A percentile compares a stretch with the other conserved stretches of the same genome.
Evolutionary conservation across 2,797 vertebrate species (phyloP).

Genomic region (Alca torda): DNA sequence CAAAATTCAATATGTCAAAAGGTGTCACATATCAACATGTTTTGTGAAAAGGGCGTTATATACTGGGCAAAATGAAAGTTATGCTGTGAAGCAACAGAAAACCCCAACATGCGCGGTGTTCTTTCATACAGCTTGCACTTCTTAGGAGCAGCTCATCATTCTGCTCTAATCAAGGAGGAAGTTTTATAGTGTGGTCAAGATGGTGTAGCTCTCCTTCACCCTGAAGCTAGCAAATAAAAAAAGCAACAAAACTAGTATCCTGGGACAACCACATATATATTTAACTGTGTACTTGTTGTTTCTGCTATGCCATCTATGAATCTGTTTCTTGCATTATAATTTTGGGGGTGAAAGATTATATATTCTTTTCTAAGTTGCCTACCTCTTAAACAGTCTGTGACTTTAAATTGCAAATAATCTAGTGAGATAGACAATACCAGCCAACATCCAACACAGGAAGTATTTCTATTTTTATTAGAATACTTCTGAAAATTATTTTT

Average conservation of each 20-base stretch:
- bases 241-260: neutral
- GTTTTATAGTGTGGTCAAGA: neutral
- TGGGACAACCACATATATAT: neutral
- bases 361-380: neutral
- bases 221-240: neutral
- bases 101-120: accelerated
- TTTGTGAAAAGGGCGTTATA: neutral
- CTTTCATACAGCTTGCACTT: neutral
- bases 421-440: neutral
- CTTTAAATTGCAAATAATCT: neutral
- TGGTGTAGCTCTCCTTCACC: neutral
- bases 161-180: neutral
- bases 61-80: neutral
- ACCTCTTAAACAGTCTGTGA: neutral
- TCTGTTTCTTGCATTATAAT: neutral
- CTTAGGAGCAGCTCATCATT: neutral
- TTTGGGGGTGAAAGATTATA: neutral
- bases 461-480: neutral
- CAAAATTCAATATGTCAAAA: neutral
- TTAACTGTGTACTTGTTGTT: neutral
- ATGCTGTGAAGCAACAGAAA: neutral
- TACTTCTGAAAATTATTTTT: neutral
- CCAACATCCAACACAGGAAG: neutral
- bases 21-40: neutral
- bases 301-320: neutral